phyloP scores from a whole-genome alignment of 2,113 vertebrate genomes.

The Zosterops pallidus region DNA sequence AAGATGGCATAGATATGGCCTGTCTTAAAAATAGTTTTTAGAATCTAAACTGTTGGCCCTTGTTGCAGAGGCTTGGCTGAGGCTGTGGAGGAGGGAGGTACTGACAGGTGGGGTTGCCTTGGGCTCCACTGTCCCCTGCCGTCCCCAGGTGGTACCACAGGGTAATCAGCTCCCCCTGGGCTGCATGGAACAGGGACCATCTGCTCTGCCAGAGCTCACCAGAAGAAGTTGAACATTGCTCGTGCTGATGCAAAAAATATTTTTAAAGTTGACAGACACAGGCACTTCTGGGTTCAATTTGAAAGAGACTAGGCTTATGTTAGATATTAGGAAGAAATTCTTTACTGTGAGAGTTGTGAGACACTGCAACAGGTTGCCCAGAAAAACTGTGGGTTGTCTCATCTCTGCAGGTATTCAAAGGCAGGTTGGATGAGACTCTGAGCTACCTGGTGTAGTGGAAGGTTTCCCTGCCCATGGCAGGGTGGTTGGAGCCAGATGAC shows the following conservation, averaged over 20 bases:
- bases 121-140: background rate
- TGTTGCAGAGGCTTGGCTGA: background rate
- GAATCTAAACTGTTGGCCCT: background rate
- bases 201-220: background rate
- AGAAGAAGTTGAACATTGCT: background rate
- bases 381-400: background rate
- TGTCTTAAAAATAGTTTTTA: background rate
- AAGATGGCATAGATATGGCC: background rate
- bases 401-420: background rate
- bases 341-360: background rate
- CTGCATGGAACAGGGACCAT: accelerated
- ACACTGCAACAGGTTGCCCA: background rate
- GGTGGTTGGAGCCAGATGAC: background rate
- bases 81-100: background rate
- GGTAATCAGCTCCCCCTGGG: background rate
- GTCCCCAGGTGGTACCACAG: background rate
- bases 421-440: background rate
- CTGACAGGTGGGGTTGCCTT: background rate
- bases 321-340: background rate
- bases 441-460: background rate
- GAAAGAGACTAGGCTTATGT: background rate
- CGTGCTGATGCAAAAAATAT: background rate
- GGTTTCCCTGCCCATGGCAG: background rate
- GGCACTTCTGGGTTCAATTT: background rate
- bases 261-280: background rate